Base-by-base conservation (phyloP, 2,888 invertebrate genomes). In the Pollenia labialis region DNA sequence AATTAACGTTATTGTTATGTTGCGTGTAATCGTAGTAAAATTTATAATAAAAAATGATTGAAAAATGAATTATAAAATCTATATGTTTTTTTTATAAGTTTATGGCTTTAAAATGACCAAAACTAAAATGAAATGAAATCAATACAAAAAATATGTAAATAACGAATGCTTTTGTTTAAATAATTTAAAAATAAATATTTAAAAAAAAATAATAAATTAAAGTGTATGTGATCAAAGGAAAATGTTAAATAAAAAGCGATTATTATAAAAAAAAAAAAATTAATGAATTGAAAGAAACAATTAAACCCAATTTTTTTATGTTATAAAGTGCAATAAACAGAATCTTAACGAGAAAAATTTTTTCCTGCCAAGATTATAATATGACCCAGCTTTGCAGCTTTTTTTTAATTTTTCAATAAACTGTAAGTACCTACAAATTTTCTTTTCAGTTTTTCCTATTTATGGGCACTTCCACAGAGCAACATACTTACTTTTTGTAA, bases 381-480 rank as follows among this genome's bases (percentile, higher is more conserved):
- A 0, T 32, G 18, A n/a, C 18, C 2, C 50, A 23, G 42, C 12
- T 14, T 8, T 6, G 14, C 6, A 44, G 32, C 32, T 32, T 32
- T 32, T 32, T 23, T 0, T 1, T 6, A 52, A 62, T n/a, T 52
- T 52, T 52, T 52, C 10, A 23, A 23, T 2, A 32, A 40, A 32
- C 46, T 56, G 66, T 77, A 68, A 77, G 77, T 77, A 77, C 0
- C 66, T 77, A 77, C 0, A 7, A 48, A 9, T 32, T 52, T 44
- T 1, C 0, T 32, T 6, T 32, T 32, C 32, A 6, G 32, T 32
- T 32, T 6, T 32, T 32, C 6, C 32, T 32, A 32, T 23, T 23
- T 23, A 23, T 23, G 23, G 23, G 23, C 23, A 23, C 23, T 23
- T 23, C 23, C 23, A 23, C 23, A 23, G 1, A 23, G 0, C 1